Evolutionary conservation across 1,140 invertebrate genomes (phyloP), one percentile per base, ranked within the genome.

Genomic region (Drosophila novamexicana): DNA sequence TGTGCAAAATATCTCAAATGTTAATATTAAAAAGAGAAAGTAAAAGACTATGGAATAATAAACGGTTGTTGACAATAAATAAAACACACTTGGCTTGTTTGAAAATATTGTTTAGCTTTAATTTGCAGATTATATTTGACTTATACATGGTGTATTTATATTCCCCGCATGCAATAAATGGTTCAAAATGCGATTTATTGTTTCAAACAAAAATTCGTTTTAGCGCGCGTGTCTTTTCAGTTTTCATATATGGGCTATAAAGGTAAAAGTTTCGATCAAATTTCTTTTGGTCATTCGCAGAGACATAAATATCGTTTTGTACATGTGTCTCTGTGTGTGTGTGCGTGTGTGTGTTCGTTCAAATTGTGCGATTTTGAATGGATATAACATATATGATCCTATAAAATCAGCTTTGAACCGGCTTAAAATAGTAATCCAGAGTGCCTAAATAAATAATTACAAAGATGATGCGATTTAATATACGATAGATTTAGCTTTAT

Each of bases 371-470:
- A 16, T 40, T 61, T 61, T 40, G 22, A 39, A 54, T 34, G 61
- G 34, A 29, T 40, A 49, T 37, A 49, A 37, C 61, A 58, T 57
- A 45, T 63, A 57, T 63, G 68, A 16, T 64, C 61, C 68, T 71
- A 73, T 37, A 14, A 14, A 36, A 42, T 67, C 57, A 67, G 3
- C 18, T 37, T 56, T 39, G 8, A 70, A 64, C n/a, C 32, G 39
- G 14, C 57, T 75, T 71, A 64, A 65, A 71, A 66, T 66, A 71
- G 54, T 49, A 54, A 44, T 75, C 67, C 73, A 71, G 47, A 18
- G 74, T 72, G 57, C 69, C 74, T 77, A 77, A 40, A 77, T 77
- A 68, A 77, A 74, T 64, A 67, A 74, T 67, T 68, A 67, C 36
- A 74, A 67, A 67, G 44, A 54, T 67, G 49, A 77, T 47, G 34